Evolutionary conservation across 2,797 vertebrate genomes (phyloP), one percentile per base, ranked within the genome.

Genomic region (Rallus crepitans): DNA sequence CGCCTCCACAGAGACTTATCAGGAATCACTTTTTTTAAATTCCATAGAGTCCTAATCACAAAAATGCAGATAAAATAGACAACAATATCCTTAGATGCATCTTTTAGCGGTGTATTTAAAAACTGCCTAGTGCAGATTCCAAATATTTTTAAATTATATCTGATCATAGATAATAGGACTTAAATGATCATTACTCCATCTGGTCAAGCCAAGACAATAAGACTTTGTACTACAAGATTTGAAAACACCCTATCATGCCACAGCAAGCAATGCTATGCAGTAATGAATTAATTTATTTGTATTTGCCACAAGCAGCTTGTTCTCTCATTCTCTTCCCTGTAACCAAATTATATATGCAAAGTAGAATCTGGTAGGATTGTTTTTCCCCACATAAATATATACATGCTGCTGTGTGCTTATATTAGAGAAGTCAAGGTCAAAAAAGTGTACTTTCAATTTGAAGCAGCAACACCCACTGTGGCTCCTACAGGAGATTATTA

Each of bases 271-370:
- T 57, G 16, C 61, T 90, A 89, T 45, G 93, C 79, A 81, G 75
- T 87, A 95, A 95, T 96, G 94, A 93, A 95, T 95, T 96, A 88
- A 94, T 94, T 94, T 90, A 96, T 96, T 96, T 95, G 92, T 71
- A 92, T 90, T 95, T 96, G 83, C 92, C 78, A 95, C 93, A 93
- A 94, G 90, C 95, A 96, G 95, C 92, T 96, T 96, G 88, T 92
- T 95, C 66, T 75, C 81, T 94, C 88, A 94, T 95, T 95, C 88
- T 94, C 94, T 96, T 93, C 85, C 94, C 91, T 90, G 82, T 93
- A 94, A 96, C 89, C 85, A 93, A 94, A 95, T 96, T 95, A 95
- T 45, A 87, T 82, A 95, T 96, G 91, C 94, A 94, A 94, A 96
- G 57, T 69, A 93, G 65, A 53, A 87, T 90, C 89, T 94, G 85